Base-by-base conservation (phyloP, 1,140 invertebrate species). In the Mesaphorura yosii region DNA sequence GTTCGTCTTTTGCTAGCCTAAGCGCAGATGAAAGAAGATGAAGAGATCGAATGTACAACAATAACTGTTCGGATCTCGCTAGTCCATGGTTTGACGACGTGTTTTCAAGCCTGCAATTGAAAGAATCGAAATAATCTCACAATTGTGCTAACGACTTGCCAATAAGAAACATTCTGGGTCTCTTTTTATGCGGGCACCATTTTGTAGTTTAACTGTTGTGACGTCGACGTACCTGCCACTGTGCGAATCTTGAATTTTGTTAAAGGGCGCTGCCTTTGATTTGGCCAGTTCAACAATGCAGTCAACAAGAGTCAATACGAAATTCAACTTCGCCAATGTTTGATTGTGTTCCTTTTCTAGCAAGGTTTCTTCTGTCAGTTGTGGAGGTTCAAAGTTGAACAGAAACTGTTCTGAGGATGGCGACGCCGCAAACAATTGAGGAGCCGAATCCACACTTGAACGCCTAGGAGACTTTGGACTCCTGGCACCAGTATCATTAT, bases 301-400 rank as follows among this genome's bases (percentile, higher is more conserved):
- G 59, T 91, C 87, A 45, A 88, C 87, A 15, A 96, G 71, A 15
- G 89, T 87, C 31, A 90, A 71, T 15, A 94, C 87, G 72, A 94
- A 96, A 66, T 89, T 89, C 34, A 96, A 73, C 68, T 95, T 95
- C 1, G 88, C 86, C 59, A 96, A 71, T 4, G 86, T 89, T 68
- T 94, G 88, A 70, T 91, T 92, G 70, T 96, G 92, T 66, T 91
- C 88, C 52, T 83, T 79, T 77, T 93, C 89, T 57, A 96, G 77
- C 19, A 98, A 74, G 20, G 92, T 96, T 72, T 98, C 93, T 70
- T 95, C 89, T 31, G 88, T 86, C 49, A 98, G 71, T 68, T 95
- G 91, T 5, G 90, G 90, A 25, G 84, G 79, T 23, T 88, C 78
- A 72, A 93, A 94, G 55, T 80, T 81, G 55, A 86, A 77, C 51